Percentiles rank a stretch among this genome's conserved stretches.
Conservation (phyloP, 2,888 invertebrate species). For the Keiferia lycopersicella region DNA sequence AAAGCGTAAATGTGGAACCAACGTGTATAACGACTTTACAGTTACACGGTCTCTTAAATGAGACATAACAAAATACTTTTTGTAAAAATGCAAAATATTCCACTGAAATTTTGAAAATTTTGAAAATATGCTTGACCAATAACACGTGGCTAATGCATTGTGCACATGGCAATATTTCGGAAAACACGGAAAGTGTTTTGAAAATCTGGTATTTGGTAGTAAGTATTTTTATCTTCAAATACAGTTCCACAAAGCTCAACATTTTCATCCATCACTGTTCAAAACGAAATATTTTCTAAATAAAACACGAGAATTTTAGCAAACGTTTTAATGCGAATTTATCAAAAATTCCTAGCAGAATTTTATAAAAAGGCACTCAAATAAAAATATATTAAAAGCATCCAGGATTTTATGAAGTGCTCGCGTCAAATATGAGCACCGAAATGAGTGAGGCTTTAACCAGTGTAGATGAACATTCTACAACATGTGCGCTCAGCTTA, state of each 20-base stretch:
- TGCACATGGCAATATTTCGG: too few species aligned
- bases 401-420: slow-evolving; percentile 6
- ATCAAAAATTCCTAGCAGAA: not conserved
- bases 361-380: not conserved
- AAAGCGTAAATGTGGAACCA: not conserved
- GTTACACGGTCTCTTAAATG: not conserved
- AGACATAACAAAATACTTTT: not conserved
- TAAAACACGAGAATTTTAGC: not conserved
- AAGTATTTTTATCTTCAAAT: too few species aligned
- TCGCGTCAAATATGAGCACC: not conserved
- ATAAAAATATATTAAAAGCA: slow-evolving; percentile 10
- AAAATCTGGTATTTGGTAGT: too few species aligned
- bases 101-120: too few species aligned
- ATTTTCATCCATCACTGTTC: too few species aligned
- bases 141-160: too few species aligned
- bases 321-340: not conserved
- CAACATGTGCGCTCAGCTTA: slow-evolving; percentile 9
- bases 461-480: not conserved
- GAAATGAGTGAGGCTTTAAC: slow-evolving; percentile 1
- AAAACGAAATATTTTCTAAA: not conserved
- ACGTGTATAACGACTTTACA: not conserved
- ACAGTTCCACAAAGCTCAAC: too few species aligned
- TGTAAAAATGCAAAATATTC: too few species aligned
- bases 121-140: too few species aligned
- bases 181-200: too few species aligned